Base-by-base conservation (phyloP, 2,797 vertebrate genomes). In the Mus caroli region DNA sequence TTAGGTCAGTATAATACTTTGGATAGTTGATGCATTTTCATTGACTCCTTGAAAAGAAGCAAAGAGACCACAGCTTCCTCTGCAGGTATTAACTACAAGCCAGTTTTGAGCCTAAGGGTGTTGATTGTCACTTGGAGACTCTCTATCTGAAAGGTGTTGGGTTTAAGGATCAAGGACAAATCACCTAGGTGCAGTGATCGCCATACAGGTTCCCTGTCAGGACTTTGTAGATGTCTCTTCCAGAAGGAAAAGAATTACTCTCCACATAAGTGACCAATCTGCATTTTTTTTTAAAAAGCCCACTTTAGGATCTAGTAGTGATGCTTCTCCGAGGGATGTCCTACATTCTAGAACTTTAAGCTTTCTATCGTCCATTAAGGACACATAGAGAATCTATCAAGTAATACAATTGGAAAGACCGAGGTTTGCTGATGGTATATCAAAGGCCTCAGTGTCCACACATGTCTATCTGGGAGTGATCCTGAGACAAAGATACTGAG, bases 91-190 rank as follows among this genome's bases (percentile, higher is more conserved):
- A 80, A 76, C 43, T 75, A n/a, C 54, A 78, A 78, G 37, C 8
- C 54, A 50, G 22, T 88, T 84, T 37, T 62, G 60, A 75, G 12
- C 5, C 86, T 89, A 5, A 82, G 83, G 84, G 69, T 64, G 85
- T 93, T 90, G 87, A 84, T 94, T 85, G n/a, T 85, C 69, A 62
- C 75, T 95, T 95, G 58, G 79, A 87, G 96, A 96, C 95, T 60
- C 90, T 97, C 97, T 69, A 91, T 69, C 85, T 90, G 34, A 77
- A 64, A 80, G 73, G 19, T 95, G 26, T 88, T 95, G 88, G 15
- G 52, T 52, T 60, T 94, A 76, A 64, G 77, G 75, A 96, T 84
- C 50, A 92, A 91, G 89, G 34, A 90, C 56, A 88, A 76, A 64
- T 87, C 20, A 71, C 82, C 84, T 94, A 73, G 67, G 90, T 43